Percentiles rank a stretch among this genome's conserved stretches.
phyloP scores from a whole-genome alignment of 2,888 invertebrate genomes.

The Brachyptera risi region DNA sequence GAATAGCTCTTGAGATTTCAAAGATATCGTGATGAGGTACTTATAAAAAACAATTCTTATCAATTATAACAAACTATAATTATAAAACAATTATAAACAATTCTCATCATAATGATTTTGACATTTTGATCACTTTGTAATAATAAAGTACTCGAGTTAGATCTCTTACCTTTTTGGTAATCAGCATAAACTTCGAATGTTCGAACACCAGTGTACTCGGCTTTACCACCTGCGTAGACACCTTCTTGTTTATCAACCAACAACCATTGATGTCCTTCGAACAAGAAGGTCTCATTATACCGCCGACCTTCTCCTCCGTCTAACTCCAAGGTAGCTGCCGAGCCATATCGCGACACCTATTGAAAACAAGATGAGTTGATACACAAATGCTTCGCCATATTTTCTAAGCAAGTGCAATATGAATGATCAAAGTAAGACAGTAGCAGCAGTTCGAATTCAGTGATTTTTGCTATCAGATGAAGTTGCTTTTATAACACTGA shows the following conservation, averaged over 20 bases:
- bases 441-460: neutral
- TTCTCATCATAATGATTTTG: neutral
- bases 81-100: too few species aligned
- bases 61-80: too few species aligned
- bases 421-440: too few species aligned
- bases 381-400: too few species aligned
- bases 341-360: conserved; percentile 80
- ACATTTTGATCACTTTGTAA: neutral
- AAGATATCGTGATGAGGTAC: too few species aligned
- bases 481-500: too few species aligned
- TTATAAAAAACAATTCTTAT: too few species aligned
- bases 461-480: neutral
- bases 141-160: neutral
- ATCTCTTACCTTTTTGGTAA: conserved; percentile 80
- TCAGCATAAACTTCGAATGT: conserved; percentile 94
- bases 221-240: conserved; percentile 93
- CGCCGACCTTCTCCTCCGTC: conserved; percentile 93
- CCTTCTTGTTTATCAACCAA: conserved; percentile 92
- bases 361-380: too few species aligned
- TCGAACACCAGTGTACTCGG: conserved; percentile 89
- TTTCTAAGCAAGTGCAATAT: too few species aligned
- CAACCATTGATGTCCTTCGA: conserved; percentile 88
- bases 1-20: too few species aligned
- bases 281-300: conserved; percentile 88
- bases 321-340: conserved; percentile 85